These are phyloP conservation scores for Drosophila bipectinata DNA, from an alignment of 1,140 invertebrate genomes.

Conservation along the genomic window DNA sequence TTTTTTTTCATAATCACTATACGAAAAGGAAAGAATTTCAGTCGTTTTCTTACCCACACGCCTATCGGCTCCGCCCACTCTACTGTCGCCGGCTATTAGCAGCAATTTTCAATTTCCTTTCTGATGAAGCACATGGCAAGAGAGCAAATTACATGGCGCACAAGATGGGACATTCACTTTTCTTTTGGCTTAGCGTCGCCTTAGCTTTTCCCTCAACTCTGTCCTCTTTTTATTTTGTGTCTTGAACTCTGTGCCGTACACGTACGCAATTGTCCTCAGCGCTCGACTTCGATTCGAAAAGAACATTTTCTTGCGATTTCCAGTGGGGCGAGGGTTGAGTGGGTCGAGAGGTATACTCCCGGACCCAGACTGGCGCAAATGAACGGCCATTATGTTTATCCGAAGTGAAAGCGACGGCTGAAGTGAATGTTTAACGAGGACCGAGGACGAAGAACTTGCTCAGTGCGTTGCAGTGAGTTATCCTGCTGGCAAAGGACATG, in stretches of 20 bases:
- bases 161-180: constrained; percentile 60
- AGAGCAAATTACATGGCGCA: constrained; percentile 83
- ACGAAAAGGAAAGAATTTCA: constrained; percentile 36
- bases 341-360: constrained; percentile 13
- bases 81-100: constrained; percentile 57
- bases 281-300: constrained; percentile 60
- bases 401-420: constrained; percentile 75
- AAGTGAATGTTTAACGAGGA: constrained; percentile 79
- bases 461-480: constrained; percentile 71
- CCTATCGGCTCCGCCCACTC: constrained; percentile 61
- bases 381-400: constrained; percentile 81
- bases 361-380: constrained; percentile 60
- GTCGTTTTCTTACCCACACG: constrained; percentile 44
- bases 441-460: constrained; percentile 27
- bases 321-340: constrained; percentile 23
- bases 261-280: constrained; percentile 78
- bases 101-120: constrained; percentile 84
- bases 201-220: constrained; percentile 7
- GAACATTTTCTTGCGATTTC: constrained; percentile 72
- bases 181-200: constrained; percentile 15
- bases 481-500: constrained; percentile 73
- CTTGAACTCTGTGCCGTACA: constrained; percentile 51
- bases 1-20: constrained; percentile 77
- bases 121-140: constrained; percentile 84
- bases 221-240: constrained; percentile 12